Conservation (phyloP, 2,113 vertebrate species). For the Sterrhoptilus dennistouni region DNA sequence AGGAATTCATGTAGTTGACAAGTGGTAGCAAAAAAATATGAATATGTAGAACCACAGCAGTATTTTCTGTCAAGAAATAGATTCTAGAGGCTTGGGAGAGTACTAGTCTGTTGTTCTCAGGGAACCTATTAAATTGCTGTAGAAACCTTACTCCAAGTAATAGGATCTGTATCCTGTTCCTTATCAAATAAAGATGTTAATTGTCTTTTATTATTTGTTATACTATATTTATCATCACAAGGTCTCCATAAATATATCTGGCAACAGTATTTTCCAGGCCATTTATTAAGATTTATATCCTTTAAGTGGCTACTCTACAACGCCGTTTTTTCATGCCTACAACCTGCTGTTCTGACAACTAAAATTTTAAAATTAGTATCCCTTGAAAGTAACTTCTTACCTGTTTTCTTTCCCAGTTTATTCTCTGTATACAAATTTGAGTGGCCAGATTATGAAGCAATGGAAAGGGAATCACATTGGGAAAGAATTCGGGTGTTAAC, state of each 20-base stretch:
- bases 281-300: not conserved
- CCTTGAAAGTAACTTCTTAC: not conserved
- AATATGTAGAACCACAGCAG: not conserved
- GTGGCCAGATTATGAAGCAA: not conserved
- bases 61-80: slow-evolving; percentile 2
- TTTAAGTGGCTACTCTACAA: not conserved
- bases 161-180: not conserved
- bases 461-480: not conserved
- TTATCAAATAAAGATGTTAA: slow-evolving; percentile 25
- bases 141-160: not conserved
- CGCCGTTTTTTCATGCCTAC: not conserved
- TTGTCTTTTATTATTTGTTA: not conserved
- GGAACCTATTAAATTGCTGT: not conserved
- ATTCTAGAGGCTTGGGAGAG: not conserved
- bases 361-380: not conserved
- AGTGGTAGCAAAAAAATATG: not conserved
- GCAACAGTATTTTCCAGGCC: not conserved
- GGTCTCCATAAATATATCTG: not conserved
- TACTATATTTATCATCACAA: not conserved
- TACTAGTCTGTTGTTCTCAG: not conserved
- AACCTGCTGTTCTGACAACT: not conserved
- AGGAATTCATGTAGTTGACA: not conserved
- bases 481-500: not conserved
- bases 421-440: not conserved
- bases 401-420: not conserved